Percentiles rank a stretch among this genome's conserved stretches.
Evolutionary conservation across 2,113 vertebrate species (phyloP).

Genomic region (Cavia porcellus): DNA sequence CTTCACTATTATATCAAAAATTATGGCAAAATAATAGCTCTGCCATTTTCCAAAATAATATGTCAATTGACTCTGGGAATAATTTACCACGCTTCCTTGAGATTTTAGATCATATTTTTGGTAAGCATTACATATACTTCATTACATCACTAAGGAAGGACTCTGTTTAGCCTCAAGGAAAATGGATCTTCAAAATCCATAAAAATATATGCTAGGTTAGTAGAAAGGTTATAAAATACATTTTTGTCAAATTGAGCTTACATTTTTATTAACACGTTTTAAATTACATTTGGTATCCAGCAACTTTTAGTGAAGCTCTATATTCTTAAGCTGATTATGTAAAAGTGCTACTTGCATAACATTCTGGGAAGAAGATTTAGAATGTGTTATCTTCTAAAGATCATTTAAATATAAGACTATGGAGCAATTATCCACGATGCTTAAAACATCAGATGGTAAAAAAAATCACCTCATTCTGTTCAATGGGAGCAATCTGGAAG

Average conservation of each 20-base stretch:
- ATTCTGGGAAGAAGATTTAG: slow-evolving; percentile 81
- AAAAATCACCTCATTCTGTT: slow-evolving; percentile 76
- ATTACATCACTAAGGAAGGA: background rate
- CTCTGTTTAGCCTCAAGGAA: background rate
- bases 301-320: slow-evolving; percentile 70
- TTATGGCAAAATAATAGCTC: background rate
- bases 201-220: slow-evolving; percentile 51
- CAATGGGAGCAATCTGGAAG: slow-evolving; percentile 74
- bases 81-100: background rate
- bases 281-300: slow-evolving; percentile 68
- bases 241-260: slow-evolving; percentile 69
- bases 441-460: slow-evolving; percentile 82
- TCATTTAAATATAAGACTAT: slow-evolving; percentile 83
- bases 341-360: slow-evolving; percentile 81
- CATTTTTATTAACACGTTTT: slow-evolving; percentile 80
- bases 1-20: background rate
- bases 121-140: slow-evolving; percentile 9
- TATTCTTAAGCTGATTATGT: slow-evolving; percentile 81
- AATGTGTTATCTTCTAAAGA: slow-evolving; percentile 83
- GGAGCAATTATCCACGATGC: slow-evolving; percentile 80
- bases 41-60: background rate
- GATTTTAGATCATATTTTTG: background rate
- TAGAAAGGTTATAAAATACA: slow-evolving; percentile 59
- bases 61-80: background rate
- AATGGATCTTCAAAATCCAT: slow-evolving; percentile 14